Conservation (phyloP, 2,888 invertebrate genomes). For the Leuctra nigra region DNA sequence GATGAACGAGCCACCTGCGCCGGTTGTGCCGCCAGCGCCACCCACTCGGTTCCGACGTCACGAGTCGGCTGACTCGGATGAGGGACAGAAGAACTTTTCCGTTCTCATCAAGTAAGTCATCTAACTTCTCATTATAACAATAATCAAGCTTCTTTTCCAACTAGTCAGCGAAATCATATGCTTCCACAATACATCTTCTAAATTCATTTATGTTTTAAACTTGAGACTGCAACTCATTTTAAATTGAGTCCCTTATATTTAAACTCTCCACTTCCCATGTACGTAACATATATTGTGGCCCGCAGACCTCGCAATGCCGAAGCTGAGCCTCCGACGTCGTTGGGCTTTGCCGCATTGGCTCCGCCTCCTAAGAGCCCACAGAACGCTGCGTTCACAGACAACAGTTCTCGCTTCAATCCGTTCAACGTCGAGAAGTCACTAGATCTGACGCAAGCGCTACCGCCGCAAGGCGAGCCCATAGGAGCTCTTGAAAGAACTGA, state of each 20-base stretch:
- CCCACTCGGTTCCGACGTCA: constrained; percentile 52
- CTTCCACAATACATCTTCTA: too few species aligned
- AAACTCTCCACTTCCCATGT: too few species aligned
- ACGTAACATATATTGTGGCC: too few species aligned
- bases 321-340: neutral
- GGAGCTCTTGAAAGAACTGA: constrained; percentile 37
- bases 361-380: constrained; percentile 58
- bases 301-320: neutral
- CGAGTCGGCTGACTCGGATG: constrained; percentile 70
- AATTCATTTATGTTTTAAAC: too few species aligned
- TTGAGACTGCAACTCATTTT: too few species aligned
- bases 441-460: constrained; percentile 34
- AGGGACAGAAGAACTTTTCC: constrained; percentile 65
- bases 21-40: constrained; percentile 40
- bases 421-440: constrained; percentile 60
- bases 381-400: constrained; percentile 48
- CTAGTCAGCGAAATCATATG: too few species aligned
- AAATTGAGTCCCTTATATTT: too few species aligned
- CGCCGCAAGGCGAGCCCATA: constrained; percentile 35
- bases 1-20: constrained; percentile 61
- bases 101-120: constrained; percentile 65
- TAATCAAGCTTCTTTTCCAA: neutral
- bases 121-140: neutral
- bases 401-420: constrained; percentile 67
- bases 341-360: constrained; percentile 60